A percentile compares a stretch with the other conserved stretches of the same genome.
Conservation (phyloP, 2,797 vertebrate genomes). For the Melanogrammus aeglefinus region DNA sequence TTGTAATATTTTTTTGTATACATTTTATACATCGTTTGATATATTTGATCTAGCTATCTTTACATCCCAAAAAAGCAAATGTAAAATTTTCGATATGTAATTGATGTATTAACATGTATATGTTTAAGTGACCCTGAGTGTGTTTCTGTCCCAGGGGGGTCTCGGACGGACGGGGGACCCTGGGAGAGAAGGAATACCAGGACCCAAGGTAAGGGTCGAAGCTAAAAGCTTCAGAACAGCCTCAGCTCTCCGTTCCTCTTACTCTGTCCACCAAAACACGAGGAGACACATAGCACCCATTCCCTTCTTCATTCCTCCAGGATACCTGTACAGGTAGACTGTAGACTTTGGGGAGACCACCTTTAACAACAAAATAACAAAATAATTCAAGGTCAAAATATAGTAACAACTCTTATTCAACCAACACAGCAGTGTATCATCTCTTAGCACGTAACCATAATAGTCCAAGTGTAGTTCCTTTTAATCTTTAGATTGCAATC, state of each 20-base stretch:
- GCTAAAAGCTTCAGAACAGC: background rate
- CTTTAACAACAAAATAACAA: too few relatives aligned
- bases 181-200: slow-evolving; percentile 78
- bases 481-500: too few relatives aligned
- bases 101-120: too few relatives aligned
- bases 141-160: slow-evolving; percentile 70
- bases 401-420: too few relatives aligned
- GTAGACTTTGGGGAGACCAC: background rate
- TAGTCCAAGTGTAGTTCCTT: too few relatives aligned
- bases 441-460: too few relatives aligned
- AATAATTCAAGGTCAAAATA: too few relatives aligned
- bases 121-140: background rate
- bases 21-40: background rate
- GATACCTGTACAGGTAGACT: background rate
- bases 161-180: slow-evolving; percentile 77
- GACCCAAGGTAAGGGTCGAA: slow-evolving; percentile 79
- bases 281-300: background rate
- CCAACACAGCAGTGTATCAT: too few relatives aligned
- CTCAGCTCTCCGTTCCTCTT: background rate
- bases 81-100: background rate
- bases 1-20: background rate
- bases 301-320: too few relatives aligned
- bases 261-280: background rate
- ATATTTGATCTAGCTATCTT: background rate
- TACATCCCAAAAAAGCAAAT: background rate